A percentile compares a stretch with the other conserved stretches of the same genome.
phyloP scores from a whole-genome alignment of 2,797 vertebrate genomes.

The Spinus pinus region DNA sequence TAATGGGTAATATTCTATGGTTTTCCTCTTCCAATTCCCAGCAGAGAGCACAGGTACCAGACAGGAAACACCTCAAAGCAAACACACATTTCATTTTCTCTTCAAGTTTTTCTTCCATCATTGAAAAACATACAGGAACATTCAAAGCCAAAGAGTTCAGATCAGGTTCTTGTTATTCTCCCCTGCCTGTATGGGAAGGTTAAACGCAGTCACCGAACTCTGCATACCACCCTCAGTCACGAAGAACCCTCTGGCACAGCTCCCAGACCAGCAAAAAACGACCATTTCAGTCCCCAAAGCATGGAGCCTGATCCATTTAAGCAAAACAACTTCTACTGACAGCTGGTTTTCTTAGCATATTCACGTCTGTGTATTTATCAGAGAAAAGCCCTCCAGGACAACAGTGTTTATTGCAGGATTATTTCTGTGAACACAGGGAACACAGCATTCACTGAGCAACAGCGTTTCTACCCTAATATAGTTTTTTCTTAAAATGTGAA shows the following conservation, averaged over 20 bases:
- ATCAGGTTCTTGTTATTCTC: constrained; percentile 53
- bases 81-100: background rate
- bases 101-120: background rate
- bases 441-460: constrained; percentile 41
- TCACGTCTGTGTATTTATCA: constrained; percentile 66
- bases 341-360: constrained; percentile 69
- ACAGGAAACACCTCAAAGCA: background rate
- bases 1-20: background rate
- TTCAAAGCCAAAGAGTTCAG: constrained; percentile 35
- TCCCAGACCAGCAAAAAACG: constrained; percentile 71
- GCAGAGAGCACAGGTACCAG: background rate
- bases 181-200: constrained; percentile 3
- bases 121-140: background rate
- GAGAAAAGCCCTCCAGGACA: constrained; percentile 64
- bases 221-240: constrained; percentile 72
- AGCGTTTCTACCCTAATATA: constrained; percentile 36
- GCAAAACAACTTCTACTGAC: constrained; percentile 68
- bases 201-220: constrained; percentile 69
- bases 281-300: constrained; percentile 63
- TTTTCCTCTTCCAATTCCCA: background rate
- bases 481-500: constrained; percentile 36
- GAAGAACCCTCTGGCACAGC: constrained; percentile 71
- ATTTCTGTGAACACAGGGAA: constrained; percentile 65
- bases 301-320: constrained; percentile 60
- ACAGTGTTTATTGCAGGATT: constrained; percentile 74